Evolutionary conservation across 2,797 vertebrate genomes (phyloP), one percentile per base, ranked within the genome.

Genomic region (Thaleichthys pacificus): DNA sequence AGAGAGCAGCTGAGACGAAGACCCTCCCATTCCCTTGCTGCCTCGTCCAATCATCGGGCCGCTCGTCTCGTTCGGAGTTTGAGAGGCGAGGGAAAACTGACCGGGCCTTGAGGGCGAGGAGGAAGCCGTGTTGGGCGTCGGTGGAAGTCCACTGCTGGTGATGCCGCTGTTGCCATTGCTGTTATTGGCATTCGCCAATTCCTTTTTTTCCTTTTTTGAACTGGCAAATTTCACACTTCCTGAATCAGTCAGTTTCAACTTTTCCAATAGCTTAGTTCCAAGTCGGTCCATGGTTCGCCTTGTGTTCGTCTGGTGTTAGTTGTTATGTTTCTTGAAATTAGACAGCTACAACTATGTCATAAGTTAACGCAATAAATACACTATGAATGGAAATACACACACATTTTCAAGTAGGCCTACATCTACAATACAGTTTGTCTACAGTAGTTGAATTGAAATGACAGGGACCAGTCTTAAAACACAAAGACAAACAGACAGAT

Each of bases 211-310:
- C 73, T 93, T 94, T 85, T 93, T 93, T 19, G 93, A 91, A 77
- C 93, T 91, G 82, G 88, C 89, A 77, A 96, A 94, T 88, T 95
- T 96, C 72, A 91, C 95, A 76, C 93, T 95, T 73, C 93, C 91
- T 0, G 94, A 93, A 84, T 96, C 95, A 0, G 92, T 94, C 56
- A 95, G 89, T 86, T 94, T 94, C 72, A 96, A 85, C 87, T 96
- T 96, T 80, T 91, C 94, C 86, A 95, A 80, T 66, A 96, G 83
- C 85, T 95, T 95, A 81, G 92, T 95, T 71, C 95, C 94, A 1
- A 95, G 88, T 61, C 93, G 88, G 89, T 96, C 95, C 95, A 95
- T 92, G 85, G 72, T 82, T 70, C 12, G 24, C 21, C 57, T 58
- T 38, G 32, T 70, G 38, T 21, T 19, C 22, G 22, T 38, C 38